Percentiles rank a stretch among this genome's conserved stretches.
phyloP scores from a whole-genome alignment of 2,888 invertebrate species.

The Meganola albula region DNA sequence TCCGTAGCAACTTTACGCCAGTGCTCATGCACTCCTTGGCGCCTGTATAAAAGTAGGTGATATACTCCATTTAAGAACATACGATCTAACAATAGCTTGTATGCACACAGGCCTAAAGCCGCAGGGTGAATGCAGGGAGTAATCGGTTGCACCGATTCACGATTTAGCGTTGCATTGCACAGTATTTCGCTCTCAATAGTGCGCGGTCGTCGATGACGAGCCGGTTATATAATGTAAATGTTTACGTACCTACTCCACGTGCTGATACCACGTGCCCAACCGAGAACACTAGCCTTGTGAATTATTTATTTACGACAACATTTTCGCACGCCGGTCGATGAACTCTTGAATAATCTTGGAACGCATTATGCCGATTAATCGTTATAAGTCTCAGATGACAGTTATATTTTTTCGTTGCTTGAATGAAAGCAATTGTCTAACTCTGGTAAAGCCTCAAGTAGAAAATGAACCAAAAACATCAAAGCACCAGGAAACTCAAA shows the following conservation, averaged over 20 bases:
- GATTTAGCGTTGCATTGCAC: constrained; percentile 43
- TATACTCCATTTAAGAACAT: too few species aligned
- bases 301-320: constrained; percentile 78
- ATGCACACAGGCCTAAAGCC: too few species aligned
- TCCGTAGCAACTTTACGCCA: too few species aligned
- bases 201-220: constrained; percentile 69
- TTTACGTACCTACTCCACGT: constrained; percentile 75
- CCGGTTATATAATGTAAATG: constrained; percentile 76
- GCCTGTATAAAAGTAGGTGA: too few species aligned
- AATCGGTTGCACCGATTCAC: constrained; percentile 41
- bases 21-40: too few species aligned
- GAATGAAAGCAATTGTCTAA: constrained; percentile 10
- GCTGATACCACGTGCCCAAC: constrained; percentile 69
- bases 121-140: constrained; percentile 26
- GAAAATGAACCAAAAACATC: too few species aligned
- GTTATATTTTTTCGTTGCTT: constrained; percentile 20
- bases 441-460: too few species aligned
- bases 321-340: constrained; percentile 76
- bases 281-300: constrained; percentile 77
- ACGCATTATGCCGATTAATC: constrained; percentile 72
- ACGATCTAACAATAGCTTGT: too few species aligned
- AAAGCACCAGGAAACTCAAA: too few species aligned
- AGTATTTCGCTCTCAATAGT: constrained; percentile 65
- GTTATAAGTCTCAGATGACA: constrained; percentile 42
- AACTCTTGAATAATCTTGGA: constrained; percentile 72